A percentile compares a stretch with the other conserved stretches of the same genome.
phyloP scores from a whole-genome alignment of 2,888 invertebrate genomes.

The Machimus rusticus region DNA sequence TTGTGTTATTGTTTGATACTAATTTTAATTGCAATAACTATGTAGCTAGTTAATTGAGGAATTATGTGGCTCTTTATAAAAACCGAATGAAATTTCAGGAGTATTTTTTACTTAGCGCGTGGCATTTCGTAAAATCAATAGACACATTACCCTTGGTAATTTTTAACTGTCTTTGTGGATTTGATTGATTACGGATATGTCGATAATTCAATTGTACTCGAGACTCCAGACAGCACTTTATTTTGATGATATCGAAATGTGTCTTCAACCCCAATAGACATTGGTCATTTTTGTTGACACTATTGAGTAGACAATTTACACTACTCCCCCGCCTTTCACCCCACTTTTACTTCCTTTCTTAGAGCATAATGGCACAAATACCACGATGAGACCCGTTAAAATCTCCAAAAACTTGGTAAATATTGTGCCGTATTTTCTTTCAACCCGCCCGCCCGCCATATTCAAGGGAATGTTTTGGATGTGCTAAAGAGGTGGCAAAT shows the following conservation, averaged over 20 bases:
- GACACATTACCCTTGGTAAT: background rate
- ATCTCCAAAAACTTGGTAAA: background rate
- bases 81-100: background rate
- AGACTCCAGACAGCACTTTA: background rate
- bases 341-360: background rate
- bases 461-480: background rate
- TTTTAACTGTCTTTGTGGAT: background rate
- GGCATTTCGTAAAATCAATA: background rate
- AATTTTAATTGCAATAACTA: too few species aligned
- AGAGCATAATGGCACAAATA: background rate
- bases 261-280: background rate
- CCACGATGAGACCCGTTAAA: background rate
- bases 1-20: background rate
- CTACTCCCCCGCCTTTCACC: background rate
- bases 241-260: background rate
- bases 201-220: background rate
- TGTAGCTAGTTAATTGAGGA: too few species aligned
- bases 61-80: too few species aligned
- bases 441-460: background rate
- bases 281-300: background rate
- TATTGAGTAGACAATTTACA: background rate
- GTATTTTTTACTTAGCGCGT: background rate
- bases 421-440: slow-evolving; percentile 14
- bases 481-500: slow-evolving; percentile 28
- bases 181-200: background rate